Evolutionary conservation across 2,113 vertebrate species (phyloP), one percentile per base, ranked within the genome.

Genomic region (Pluvialis apricaria): DNA sequence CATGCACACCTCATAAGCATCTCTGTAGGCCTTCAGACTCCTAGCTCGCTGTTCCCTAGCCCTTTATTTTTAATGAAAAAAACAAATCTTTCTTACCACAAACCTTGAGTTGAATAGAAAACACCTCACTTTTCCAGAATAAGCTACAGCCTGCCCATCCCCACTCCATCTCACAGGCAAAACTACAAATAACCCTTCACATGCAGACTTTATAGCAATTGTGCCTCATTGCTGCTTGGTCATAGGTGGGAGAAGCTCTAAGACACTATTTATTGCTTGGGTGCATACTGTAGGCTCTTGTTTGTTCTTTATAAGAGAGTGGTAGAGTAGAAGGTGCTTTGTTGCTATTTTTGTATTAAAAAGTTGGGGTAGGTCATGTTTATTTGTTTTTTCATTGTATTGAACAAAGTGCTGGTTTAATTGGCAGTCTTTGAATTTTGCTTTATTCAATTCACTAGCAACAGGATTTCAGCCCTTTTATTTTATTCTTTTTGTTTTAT

Each of bases 241-340:
- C 14, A 52, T 51, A 76, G 57, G 21, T 85, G 44, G n/a, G 61
- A 12, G 13, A 71, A 52, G 21, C 34, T 52, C 38, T 70, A 54
- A 24, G 70, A 29, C 61, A 15, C n/a, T 88, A 9, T 44, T 64
- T 77, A 69, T 61, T 91, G 6, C 7, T 72, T 57, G 24, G 29
- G 17, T 61, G 11, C 1, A 3, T 6, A 18, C 2, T 5, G 0
- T 5, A 42, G 5, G 9, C 0, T 55, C 21, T 66, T 26, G 6
- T 5, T 70, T 81, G 20, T 18, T 73, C 8, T 3, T 44, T 69
- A 2, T 6, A 31, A 55, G 8, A 21, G 0, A 26, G 3, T 5
- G 34, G 3, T 34, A 57, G 9, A 62, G 11, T 16, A 38, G 13
- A 42, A 42, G 9, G 10, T 19, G 7, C 5, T 49, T 77, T 54